Percentiles rank a stretch among this genome's conserved stretches.
phyloP scores from a whole-genome alignment of 2,113 vertebrate species.

The Chaetorhynchus papuensis region DNA sequence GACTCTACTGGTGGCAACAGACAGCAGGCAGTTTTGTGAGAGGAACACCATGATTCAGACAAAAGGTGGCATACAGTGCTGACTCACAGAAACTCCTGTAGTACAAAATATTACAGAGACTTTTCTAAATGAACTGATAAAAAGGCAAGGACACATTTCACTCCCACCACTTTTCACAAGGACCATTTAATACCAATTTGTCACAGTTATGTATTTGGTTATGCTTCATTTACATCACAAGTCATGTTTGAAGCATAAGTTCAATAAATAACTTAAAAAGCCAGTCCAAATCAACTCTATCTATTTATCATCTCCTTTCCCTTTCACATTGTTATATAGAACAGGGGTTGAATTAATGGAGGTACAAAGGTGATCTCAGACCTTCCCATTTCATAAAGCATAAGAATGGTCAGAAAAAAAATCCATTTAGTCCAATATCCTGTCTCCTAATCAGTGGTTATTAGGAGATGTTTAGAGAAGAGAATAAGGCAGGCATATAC shows the following conservation, averaged over 20 bases:
- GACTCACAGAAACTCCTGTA: neutral
- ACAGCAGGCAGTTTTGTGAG: neutral
- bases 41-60: neutral
- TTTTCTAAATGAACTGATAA: neutral
- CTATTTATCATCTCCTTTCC: neutral
- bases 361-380: neutral
- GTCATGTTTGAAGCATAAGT: neutral
- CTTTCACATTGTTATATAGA: neutral
- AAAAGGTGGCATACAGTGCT: neutral
- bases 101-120: neutral
- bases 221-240: conserved; percentile 29
- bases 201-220: neutral
- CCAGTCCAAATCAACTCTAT: neutral
- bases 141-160: conserved; percentile 15
- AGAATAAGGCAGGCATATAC: neutral
- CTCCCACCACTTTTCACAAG: neutral
- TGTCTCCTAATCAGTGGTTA: neutral
- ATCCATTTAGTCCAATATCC: neutral
- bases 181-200: neutral
- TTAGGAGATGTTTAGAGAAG: neutral
- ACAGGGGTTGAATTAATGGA: neutral
- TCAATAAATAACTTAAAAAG: conserved; percentile 23
- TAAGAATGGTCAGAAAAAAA: neutral
- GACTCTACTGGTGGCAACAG: neutral
- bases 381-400: neutral